Evolutionary conservation across 1,140 invertebrate species (phyloP).

Genomic region (Cyphomyrmex costatus): DNA sequence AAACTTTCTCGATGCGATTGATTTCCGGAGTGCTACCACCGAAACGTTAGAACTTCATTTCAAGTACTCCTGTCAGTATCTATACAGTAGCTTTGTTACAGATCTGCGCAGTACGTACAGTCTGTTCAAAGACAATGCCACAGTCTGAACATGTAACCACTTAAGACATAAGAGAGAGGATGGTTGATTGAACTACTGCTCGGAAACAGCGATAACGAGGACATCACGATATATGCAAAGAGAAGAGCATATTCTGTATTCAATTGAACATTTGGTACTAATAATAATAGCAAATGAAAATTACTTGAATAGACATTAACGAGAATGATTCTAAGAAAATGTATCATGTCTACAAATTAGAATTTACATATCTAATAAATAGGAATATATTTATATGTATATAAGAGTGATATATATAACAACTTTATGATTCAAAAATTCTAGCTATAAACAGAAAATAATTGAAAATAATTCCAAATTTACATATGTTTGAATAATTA

Average conservation of each 20-base stretch:
- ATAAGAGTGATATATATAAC: background rate
- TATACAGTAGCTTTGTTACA: background rate
- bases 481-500: background rate
- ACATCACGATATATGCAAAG: slow-evolving; percentile 45
- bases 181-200: slow-evolving; percentile 40
- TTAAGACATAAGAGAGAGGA: slow-evolving; percentile 44
- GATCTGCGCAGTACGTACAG: slow-evolving; percentile 34
- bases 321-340: background rate
- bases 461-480: background rate
- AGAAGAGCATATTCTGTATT: slow-evolving; percentile 2
- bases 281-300: background rate
- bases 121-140: slow-evolving; percentile 42
- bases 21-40: slow-evolving; percentile 29
- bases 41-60: slow-evolving; percentile 56
- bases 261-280: slow-evolving; percentile 28
- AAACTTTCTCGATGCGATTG: slow-evolving; percentile 48
- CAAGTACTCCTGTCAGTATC: slow-evolving; percentile 43
- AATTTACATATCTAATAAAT: slow-evolving; percentile 10
- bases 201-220: slow-evolving; percentile 36
- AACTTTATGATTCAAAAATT: background rate
- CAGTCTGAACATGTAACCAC: slow-evolving; percentile 49
- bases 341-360: background rate
- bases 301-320: background rate
- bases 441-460: background rate
- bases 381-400: background rate